Conservation (phyloP, 2,113 vertebrate species). For the Struthio camelus region DNA sequence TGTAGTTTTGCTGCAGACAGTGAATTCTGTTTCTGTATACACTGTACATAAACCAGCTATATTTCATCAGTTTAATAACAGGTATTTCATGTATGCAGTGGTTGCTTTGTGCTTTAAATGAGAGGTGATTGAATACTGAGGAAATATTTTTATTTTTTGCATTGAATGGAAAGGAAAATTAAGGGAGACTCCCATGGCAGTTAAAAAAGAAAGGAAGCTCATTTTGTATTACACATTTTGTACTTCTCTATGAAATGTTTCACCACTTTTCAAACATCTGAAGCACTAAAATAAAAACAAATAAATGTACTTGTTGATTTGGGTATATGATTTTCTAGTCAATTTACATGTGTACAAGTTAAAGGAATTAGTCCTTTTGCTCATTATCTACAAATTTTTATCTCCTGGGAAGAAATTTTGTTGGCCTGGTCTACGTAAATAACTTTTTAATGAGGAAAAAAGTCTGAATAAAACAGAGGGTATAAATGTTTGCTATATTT, state of each 20-base stretch:
- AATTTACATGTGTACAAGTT: neutral
- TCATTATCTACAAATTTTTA: neutral
- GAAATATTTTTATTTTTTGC: neutral
- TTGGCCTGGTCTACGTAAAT: neutral
- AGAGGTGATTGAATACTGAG: neutral
- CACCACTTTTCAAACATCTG: neutral
- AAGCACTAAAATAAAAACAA: neutral
- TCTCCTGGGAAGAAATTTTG: neutral
- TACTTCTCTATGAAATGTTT: neutral
- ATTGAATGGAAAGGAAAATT: neutral
- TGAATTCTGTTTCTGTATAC: neutral
- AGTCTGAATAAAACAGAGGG: neutral
- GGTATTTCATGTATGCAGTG: neutral
- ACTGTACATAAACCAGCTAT: neutral
- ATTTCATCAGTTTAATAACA: neutral
- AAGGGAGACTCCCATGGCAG: neutral
- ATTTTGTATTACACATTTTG: neutral
- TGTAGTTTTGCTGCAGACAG: neutral
- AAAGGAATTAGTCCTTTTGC: neutral
- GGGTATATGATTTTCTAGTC: neutral
- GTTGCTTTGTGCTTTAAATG: constrained; percentile 7
- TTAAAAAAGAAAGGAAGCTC: neutral
- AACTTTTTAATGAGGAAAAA: neutral
- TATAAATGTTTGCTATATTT: neutral
- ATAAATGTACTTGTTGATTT: neutral